phyloP scores from a whole-genome alignment of 1,140 invertebrate genomes.

The Brachystomella parvula region DNA sequence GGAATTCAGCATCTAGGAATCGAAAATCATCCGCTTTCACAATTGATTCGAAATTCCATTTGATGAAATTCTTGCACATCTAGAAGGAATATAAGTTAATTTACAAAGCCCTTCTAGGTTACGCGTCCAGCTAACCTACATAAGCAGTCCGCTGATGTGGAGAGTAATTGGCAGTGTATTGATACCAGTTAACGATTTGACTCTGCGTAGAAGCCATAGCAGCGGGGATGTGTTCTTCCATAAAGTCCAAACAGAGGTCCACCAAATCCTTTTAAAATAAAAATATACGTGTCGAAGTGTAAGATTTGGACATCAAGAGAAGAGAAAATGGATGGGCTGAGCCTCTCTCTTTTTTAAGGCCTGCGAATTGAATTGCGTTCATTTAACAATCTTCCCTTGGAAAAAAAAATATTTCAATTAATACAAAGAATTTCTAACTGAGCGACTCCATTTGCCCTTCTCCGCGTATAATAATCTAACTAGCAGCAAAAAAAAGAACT shows the following conservation, averaged over 20 bases:
- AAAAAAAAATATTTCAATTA: neutral
- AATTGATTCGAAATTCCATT: conserved; percentile 83
- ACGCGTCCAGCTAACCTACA: conserved; percentile 41
- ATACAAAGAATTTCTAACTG: conserved; percentile 10
- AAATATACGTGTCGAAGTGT: too few species aligned
- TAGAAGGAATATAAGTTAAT: conserved; percentile 37
- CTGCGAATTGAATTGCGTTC: neutral
- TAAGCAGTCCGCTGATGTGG: conserved; percentile 67
- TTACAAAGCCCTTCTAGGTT: conserved; percentile 10
- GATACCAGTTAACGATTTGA: conserved; percentile 78
- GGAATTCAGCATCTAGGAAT: conserved; percentile 70
- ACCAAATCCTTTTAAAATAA: conserved; percentile 61
- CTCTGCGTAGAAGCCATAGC: conserved; percentile 69
- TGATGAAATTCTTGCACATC: conserved; percentile 73
- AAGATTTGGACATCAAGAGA: too few species aligned
- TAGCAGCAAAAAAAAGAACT: neutral
- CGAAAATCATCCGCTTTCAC: conserved; percentile 69
- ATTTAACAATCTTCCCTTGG: neutral
- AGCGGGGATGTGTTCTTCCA: conserved; percentile 75
- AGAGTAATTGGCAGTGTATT: conserved; percentile 75
- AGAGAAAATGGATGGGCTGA: too few species aligned
- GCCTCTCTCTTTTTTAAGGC: neutral
- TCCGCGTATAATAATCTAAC: neutral
- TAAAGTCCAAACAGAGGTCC: conserved; percentile 71
- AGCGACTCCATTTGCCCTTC: conserved; percentile 6